Evolutionary conservation across 2,113 vertebrate genomes (phyloP).

Genomic region (Salvator merianae): DNA sequence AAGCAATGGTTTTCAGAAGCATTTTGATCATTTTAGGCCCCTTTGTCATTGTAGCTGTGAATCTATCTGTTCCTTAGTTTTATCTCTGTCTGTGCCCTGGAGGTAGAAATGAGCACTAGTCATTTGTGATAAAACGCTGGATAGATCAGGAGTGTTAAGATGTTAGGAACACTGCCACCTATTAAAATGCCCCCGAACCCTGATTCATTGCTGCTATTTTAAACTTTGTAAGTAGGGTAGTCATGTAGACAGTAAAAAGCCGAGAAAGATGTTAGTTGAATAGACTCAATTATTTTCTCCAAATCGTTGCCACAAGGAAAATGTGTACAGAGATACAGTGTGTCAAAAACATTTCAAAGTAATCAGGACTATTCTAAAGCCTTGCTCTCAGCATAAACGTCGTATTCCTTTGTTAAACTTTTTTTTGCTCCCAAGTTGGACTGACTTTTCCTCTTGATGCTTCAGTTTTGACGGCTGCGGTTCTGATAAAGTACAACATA

Average conservation of each 20-base stretch:
- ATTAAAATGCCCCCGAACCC: constrained; percentile 40
- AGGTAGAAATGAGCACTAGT: constrained; percentile 14
- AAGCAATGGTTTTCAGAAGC: neutral
- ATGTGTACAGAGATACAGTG: neutral
- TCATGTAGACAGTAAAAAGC: constrained; percentile 30
- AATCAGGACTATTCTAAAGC: constrained; percentile 35
- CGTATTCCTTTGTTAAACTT: constrained; percentile 10
- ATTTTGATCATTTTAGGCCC: neutral
- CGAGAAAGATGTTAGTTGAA: constrained; percentile 11
- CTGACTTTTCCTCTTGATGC: constrained; percentile 16
- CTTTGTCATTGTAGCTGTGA: constrained; percentile 12
- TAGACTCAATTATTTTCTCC: constrained; percentile 50
- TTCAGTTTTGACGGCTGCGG: neutral
- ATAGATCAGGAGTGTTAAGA: neutral
- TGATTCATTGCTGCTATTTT: constrained; percentile 36
- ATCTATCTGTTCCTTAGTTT: neutral
- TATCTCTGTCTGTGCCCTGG: neutral
- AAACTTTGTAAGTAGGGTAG: constrained; percentile 20
- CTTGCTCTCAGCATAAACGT: constrained; percentile 32
- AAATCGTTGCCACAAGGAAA: constrained; percentile 31
- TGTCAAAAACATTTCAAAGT: constrained; percentile 30
- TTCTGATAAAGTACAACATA: no score
- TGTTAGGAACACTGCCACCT: constrained; percentile 5
- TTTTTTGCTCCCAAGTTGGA: no score
- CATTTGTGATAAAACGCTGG: constrained; percentile 6